Evolutionary conservation across 2,888 invertebrate species (phyloP), one percentile per base, ranked within the genome.

Genomic region (Eledone cirrhosa): DNA sequence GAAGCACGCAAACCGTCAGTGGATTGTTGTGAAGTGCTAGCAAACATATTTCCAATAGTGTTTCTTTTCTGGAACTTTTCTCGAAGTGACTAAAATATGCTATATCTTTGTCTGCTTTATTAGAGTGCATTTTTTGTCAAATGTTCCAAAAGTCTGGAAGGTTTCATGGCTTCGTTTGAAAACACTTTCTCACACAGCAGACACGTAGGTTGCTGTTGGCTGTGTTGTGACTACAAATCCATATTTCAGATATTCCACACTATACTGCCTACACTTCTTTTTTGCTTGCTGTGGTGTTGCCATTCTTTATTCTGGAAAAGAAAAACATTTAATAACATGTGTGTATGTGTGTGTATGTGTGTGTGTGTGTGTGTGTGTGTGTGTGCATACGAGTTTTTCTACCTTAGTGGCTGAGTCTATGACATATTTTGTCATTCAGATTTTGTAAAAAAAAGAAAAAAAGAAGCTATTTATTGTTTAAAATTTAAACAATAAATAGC

Each of bases 1-100:
- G 53, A 2, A 1, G 72, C 27, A 72, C 8, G 27, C 7, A 72
- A 72, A 27, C 72, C 2, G 33, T 72, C 72, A 72, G 2, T 19
- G 24, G 72, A 31, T 72, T 72, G 72, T 72, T 72, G 72, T 72
- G 72, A 72, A 72, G 72, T 72, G 29, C 72, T 72, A 72, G 72
- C 7, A 72, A 72, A 72, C 72, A 72, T 72, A 72, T 72, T 72
- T 72, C 72, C 72, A 31, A 72, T 31, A 33, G 72, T 72, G 27
- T 4, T 72, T 33, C 31, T 7, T 72, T 72, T 33, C 31, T 27
- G 72, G 22, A 72, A 31, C 29, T 72, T 72, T 72, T 72, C 72
- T 72, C 72, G 31, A 72, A 31, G 31, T 72, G 31, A 72, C 2
- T 72, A 0, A 72, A 72, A 72, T 29, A 33, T 31, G 72, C 13